Evolutionary conservation across 2,797 vertebrate species (phyloP).

Genomic region (Enteromius radiatus): DNA sequence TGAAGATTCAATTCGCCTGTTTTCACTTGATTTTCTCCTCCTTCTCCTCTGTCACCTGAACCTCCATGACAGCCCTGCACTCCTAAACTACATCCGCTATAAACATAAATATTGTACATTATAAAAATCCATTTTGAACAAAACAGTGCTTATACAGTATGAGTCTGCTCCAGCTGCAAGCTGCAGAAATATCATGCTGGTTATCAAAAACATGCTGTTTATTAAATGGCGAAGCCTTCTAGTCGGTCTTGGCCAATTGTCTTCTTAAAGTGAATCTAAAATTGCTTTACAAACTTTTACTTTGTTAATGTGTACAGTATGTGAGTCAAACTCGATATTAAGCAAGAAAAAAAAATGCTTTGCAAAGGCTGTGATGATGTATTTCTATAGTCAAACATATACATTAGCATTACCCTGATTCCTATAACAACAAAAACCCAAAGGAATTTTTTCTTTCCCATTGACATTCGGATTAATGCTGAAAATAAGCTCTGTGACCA

Average conservation of each 20-base stretch:
- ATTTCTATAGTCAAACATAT: not conserved
- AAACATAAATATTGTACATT: not conserved
- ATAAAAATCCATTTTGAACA: not conserved
- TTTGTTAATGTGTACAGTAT: too few species aligned
- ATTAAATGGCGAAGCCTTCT: not conserved
- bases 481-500: too few species aligned
- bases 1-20: slow-evolving; percentile 77
- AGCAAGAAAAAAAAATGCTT: too few species aligned
- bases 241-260: not conserved
- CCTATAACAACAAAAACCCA: not conserved
- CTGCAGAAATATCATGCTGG: not conserved
- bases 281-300: too few species aligned
- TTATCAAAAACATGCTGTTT: not conserved
- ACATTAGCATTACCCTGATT: not conserved
- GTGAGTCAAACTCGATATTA: too few species aligned
- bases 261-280: too few species aligned
- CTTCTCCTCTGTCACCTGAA: slow-evolving; percentile 31
- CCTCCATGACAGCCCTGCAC: slow-evolving; percentile 25
- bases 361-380: not conserved
- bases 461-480: not conserved
- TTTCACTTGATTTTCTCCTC: slow-evolving; percentile 57
- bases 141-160: not conserved
- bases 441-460: not conserved
- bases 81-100: not conserved
- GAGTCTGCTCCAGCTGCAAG: not conserved